Conservation (phyloP, 2,113 vertebrate genomes). For the Oreochromis spilurus region DNA sequence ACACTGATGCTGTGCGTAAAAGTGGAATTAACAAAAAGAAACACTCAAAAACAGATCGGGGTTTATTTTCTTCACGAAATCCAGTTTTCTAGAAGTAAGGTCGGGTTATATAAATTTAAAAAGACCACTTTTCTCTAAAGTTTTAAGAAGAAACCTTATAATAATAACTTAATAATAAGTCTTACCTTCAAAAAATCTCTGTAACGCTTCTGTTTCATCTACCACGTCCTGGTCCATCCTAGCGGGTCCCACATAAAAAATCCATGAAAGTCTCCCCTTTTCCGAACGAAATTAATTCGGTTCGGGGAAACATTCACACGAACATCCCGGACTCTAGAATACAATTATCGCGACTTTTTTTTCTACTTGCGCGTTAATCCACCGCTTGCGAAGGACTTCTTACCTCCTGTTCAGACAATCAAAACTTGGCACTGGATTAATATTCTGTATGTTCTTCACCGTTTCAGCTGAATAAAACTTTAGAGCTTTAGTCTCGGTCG, state of each 20-base stretch:
- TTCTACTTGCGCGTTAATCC: conserved; percentile 1
- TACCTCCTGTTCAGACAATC: background rate
- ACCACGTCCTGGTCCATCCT: conserved; percentile 89
- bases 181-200: conserved; percentile 98
- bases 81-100: background rate
- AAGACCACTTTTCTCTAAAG: background rate
- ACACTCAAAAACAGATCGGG: background rate
- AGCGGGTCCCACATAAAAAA: conserved; percentile 75
- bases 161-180: background rate
- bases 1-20: background rate
- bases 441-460: background rate
- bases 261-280: conserved; percentile 74
- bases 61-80: background rate
- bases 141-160: background rate
- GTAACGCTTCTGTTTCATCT: conserved; percentile 97
- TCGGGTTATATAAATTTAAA: background rate
- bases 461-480: background rate
- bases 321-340: conserved; percentile 50
- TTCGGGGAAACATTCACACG: conserved; percentile 63
- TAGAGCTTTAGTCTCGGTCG: background rate
- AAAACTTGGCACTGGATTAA: background rate
- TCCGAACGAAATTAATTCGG: conserved; percentile 62
- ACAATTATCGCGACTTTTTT: background rate
- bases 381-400: background rate
- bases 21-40: background rate